These are phyloP conservation scores for Leptoclinus maculatus DNA, from an alignment of 2,797 vertebrate genomes.

Conservation along the genomic window DNA sequence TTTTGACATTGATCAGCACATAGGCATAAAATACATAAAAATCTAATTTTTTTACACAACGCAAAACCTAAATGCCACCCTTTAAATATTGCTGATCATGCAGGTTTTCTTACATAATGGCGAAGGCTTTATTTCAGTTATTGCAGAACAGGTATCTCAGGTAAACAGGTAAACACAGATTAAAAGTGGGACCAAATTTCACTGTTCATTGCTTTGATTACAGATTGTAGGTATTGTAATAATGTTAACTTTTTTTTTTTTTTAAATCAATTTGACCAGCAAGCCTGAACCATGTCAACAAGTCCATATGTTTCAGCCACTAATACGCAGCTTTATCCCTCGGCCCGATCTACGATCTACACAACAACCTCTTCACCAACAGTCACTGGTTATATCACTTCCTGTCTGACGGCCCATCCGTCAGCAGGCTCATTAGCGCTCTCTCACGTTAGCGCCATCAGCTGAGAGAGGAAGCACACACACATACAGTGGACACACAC, in stretches of 20 bases:
- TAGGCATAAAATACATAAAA: not conserved
- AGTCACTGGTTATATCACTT: constrained; percentile 72
- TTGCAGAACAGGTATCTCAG: not conserved
- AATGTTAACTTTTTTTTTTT: not conserved
- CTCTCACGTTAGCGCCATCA: constrained; percentile 61
- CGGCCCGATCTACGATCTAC: constrained; percentile 31
- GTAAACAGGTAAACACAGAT: too few species aligned
- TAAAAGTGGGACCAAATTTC: not conserved
- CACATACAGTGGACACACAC: not conserved
- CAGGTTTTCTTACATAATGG: not conserved
- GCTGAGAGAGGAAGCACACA: constrained; percentile 35
- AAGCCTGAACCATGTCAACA: not conserved
- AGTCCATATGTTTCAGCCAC: not conserved
- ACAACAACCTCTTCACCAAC: constrained; percentile 65
- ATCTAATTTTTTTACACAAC: constrained; percentile 22
- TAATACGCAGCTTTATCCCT: not conserved
- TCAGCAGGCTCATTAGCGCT: constrained; percentile 66
- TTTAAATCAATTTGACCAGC: not conserved
- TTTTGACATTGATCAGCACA: not conserved
- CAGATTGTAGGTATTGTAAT: not conserved
- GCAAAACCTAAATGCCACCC: not conserved
- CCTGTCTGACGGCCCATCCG: constrained; percentile 74
- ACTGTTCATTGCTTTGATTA: not conserved
- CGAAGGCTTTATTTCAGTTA: not conserved
- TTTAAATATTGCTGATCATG: not conserved